Base-by-base conservation (phyloP, 2,888 invertebrate genomes). In the Cenopis cana region DNA sequence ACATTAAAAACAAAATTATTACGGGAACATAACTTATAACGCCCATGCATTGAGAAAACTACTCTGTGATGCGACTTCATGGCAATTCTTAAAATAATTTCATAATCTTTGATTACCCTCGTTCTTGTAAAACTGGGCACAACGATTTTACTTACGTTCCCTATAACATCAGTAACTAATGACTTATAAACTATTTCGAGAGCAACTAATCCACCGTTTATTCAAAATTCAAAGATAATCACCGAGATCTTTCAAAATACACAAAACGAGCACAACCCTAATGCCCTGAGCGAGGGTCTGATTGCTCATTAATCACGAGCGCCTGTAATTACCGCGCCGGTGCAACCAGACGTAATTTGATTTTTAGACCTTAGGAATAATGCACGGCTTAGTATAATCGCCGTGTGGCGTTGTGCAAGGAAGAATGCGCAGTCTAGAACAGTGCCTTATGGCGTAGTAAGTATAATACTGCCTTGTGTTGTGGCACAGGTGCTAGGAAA, bases 241-340 rank as follows among this genome's bases (percentile, higher is more conserved):
- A 76, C 73, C 74, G 77, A 74, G 74, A 77, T 73, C 76, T 79
- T 76, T 78, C 77, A 76, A 78, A 77, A 79, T 79, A 77, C 77
- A 79, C 76, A 80, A 83, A 83, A 83, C 75, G 74, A 76, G 70
- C 70, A 79, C 82, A 85, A 78, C 85, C 86, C 85, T 86, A 82
- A 81, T 81, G 82, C 81, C 65, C 36, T 52, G 60, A 77, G 81
- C 82, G 83, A 82, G 84, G 86, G 85, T 82, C 87, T 88, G 89
- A 89, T 89, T 85, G 88, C 89, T 91, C 92, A 90, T 92, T 93
- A 92, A 91, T 92, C 93, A 92, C 88, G 80, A 79, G 81, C 85
- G 84, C 83, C 85, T 85, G 88, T 91, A 90, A 91, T 90, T 89
- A 89, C 90, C 83, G 81, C 85, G 84, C 87, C 86, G 82, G 84